These are phyloP conservation scores for Glaucomys volans DNA, from an alignment of 2,113 vertebrate species.

Conservation along the genomic window DNA sequence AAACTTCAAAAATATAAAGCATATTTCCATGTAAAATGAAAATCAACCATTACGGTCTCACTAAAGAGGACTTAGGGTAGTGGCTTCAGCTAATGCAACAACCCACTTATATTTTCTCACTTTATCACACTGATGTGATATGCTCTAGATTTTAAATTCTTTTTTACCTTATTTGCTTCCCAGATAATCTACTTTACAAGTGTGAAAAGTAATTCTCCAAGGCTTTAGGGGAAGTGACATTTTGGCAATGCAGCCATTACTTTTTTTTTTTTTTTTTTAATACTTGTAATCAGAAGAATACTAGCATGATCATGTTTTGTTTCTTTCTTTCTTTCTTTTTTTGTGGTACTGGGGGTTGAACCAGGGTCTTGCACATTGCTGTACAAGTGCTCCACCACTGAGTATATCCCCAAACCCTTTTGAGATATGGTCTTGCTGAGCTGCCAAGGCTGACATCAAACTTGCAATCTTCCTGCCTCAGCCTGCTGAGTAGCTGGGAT, in stretches of 20 bases:
- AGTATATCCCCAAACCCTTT: too few relatives aligned
- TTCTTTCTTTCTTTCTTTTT: too few relatives aligned
- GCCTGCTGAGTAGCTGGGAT: too few relatives aligned
- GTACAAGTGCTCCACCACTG: too few relatives aligned
- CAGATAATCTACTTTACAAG: background rate
- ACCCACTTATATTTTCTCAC: background rate
- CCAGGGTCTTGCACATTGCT: too few relatives aligned
- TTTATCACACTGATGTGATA: background rate
- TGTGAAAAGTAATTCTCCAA: background rate
- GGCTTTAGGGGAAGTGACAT: background rate
- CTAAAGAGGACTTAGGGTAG: background rate
- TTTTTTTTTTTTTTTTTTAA: too few relatives aligned
- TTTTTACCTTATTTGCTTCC: background rate
- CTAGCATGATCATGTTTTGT: too few relatives aligned
- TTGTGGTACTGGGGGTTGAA: too few relatives aligned
- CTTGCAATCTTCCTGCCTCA: too few relatives aligned
- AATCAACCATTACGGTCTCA: background rate
- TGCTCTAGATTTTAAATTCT: background rate
- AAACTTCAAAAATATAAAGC: conserved; percentile 21
- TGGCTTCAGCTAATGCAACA: background rate
- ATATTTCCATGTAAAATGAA: background rate
- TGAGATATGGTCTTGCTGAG: too few relatives aligned
- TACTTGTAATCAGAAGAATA: too few relatives aligned
- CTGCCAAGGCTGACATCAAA: background rate
- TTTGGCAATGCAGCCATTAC: background rate